These are phyloP conservation scores for Drusus annulatus DNA, from an alignment of 1,140 invertebrate genomes.

Conservation along the genomic window DNA sequence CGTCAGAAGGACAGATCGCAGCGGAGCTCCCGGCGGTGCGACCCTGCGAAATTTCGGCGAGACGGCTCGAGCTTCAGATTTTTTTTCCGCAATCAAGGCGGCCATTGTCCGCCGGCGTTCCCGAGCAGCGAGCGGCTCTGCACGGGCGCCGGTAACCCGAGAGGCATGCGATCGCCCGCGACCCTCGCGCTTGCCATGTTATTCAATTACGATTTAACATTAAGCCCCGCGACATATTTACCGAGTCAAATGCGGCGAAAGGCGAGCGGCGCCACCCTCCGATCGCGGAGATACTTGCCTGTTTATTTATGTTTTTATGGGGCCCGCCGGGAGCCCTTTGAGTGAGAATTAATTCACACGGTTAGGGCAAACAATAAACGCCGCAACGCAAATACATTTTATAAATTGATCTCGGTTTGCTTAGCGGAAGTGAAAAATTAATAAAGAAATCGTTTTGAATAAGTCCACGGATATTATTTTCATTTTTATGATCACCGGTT, in stretches of 20 bases:
- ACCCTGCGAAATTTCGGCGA: too few species aligned
- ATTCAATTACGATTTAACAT: slow-evolving; percentile 58
- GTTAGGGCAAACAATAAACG: neutral
- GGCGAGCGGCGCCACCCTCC: slow-evolving; percentile 18
- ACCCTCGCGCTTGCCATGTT: slow-evolving; percentile 46
- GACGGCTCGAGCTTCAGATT: too few species aligned
- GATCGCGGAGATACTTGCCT: neutral
- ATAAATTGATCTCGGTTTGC: slow-evolving; percentile 3
- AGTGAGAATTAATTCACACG: slow-evolving; percentile 41
- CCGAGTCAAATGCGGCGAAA: slow-evolving; percentile 57
- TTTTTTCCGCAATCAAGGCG: slow-evolving; percentile 52
- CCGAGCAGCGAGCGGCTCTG: slow-evolving; percentile 60
- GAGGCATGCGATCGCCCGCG: slow-evolving; percentile 39
- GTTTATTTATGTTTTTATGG: slow-evolving; percentile 27
- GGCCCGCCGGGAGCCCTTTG: neutral
- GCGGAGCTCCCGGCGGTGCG: too few species aligned
- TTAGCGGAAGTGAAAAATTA: neutral
- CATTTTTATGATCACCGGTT: too few species aligned
- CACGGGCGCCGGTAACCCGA: slow-evolving; percentile 36
- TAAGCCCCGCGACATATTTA: slow-evolving; percentile 56
- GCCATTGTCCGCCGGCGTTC: slow-evolving; percentile 67
- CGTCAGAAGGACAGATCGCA: too few species aligned
- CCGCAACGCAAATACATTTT: slow-evolving; percentile 18
- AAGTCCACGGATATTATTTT: too few species aligned
- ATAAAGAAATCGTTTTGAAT: too few species aligned